phyloP scores from a whole-genome alignment of 2,797 vertebrate genomes.

The Anguilla anguilla region DNA sequence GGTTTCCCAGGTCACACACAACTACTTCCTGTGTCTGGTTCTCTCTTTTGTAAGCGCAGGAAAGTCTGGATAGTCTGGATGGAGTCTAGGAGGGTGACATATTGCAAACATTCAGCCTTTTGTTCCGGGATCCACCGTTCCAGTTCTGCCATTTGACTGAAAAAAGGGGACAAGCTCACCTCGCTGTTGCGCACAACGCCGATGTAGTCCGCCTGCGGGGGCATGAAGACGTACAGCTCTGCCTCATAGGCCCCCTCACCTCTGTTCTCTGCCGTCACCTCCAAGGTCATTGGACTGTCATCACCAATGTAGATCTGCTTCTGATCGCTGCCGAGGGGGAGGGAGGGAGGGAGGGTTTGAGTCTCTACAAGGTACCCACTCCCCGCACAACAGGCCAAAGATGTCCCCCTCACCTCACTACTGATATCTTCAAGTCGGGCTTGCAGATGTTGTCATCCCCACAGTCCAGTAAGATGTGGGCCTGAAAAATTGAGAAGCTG shows the following conservation, averaged over 20 bases:
- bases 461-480: conserved; percentile 92
- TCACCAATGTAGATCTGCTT: conserved; percentile 91
- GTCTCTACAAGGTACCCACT: neutral
- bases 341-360: neutral
- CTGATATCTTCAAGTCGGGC: conserved; percentile 83
- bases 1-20: conserved; percentile 95
- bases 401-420: conserved; percentile 73
- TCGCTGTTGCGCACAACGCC: conserved; percentile 86
- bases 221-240: conserved; percentile 84
- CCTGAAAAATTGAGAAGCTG: conserved; percentile 62
- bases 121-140: neutral
- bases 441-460: conserved; percentile 94
- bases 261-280: conserved; percentile 82
- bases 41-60: conserved; percentile 92
- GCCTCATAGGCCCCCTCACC: conserved; percentile 97
- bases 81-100: conserved; percentile 57
- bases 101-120: neutral
- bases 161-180: conserved; percentile 61
- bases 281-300: conserved; percentile 88
- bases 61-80: conserved; percentile 82
- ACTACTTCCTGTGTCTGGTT: conserved; percentile 88
- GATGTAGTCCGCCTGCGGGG: conserved; percentile 90
- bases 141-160: neutral
- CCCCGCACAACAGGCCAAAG: neutral
- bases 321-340: conserved; percentile 73